Percentiles rank a stretch among this genome's conserved stretches.
phyloP scores from a whole-genome alignment of 2,888 invertebrate genomes.

The Orthonevra nobilis region DNA sequence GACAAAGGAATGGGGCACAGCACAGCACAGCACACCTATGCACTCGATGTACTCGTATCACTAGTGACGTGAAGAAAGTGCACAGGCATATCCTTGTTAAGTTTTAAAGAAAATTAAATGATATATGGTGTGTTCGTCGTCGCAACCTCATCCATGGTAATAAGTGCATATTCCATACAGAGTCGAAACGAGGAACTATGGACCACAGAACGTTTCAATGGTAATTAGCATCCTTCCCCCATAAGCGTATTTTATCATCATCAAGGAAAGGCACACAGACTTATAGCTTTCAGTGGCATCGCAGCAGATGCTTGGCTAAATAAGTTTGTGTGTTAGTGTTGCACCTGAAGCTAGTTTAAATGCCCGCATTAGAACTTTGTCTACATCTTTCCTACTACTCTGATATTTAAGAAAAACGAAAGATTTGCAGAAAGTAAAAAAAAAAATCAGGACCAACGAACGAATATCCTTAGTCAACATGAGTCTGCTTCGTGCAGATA shows the following conservation, averaged over 20 bases:
- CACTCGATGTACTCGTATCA: background rate
- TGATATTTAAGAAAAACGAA: slow-evolving; percentile 37
- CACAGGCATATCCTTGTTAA: slow-evolving; percentile 42
- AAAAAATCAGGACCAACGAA: too few relatives aligned
- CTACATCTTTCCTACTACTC: slow-evolving; percentile 35
- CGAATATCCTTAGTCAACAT: slow-evolving; percentile 47
- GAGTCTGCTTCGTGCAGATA: slow-evolving; percentile 57
- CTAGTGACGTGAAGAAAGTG: slow-evolving; percentile 11
- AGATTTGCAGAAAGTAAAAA: slow-evolving; percentile 14
- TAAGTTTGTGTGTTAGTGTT: slow-evolving; percentile 16
- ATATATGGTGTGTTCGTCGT: too few relatives aligned
- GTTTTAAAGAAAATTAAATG: slow-evolving; percentile 65
- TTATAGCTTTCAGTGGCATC: background rate
- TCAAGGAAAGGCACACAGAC: slow-evolving; percentile 38
- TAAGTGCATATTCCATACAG: slow-evolving; percentile 32
- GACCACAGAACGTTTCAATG: slow-evolving; percentile 52
- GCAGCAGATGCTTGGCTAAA: background rate
- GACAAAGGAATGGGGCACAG: slow-evolving; percentile 11
- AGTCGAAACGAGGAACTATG: background rate
- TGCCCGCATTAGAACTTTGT: slow-evolving; percentile 57
- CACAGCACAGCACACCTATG: too few relatives aligned
- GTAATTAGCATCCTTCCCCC: slow-evolving; percentile 63
- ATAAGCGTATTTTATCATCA: slow-evolving; percentile 60
- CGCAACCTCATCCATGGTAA: background rate
- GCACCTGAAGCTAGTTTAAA: slow-evolving; percentile 38